A percentile compares a stretch with the other conserved stretches of the same genome.
phyloP scores from a whole-genome alignment of 2,888 invertebrate species.

The Drosophila acutilabella region DNA sequence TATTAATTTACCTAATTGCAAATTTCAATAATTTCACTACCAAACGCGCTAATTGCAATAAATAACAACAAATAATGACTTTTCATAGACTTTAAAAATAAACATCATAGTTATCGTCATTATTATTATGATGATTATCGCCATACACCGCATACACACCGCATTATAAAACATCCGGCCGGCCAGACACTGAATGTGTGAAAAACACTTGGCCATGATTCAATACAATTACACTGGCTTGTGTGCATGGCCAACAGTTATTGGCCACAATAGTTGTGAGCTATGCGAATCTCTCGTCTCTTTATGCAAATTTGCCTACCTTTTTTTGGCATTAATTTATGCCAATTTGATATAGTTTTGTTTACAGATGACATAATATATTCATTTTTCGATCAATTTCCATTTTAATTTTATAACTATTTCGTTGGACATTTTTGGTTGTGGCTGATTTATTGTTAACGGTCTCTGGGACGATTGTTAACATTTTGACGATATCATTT shows the following conservation, averaged over 20 bases:
- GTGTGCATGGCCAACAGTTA: conserved; percentile 4
- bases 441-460: conserved; percentile 19
- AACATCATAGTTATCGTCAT: conserved; percentile 23
- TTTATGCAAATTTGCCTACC: conserved; percentile 36
- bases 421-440: conserved; percentile 3
- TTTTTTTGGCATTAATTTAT: conserved; percentile 46
- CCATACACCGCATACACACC: background rate
- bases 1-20: conserved; percentile 64
- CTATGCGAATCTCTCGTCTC: conserved; percentile 30
- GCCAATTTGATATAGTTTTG: conserved; percentile 35
- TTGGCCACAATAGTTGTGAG: conserved; percentile 9
- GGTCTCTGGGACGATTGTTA: conserved; percentile 40
- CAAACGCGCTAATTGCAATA: conserved; percentile 39
- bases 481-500: conserved; percentile 55
- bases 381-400: conserved; percentile 16
- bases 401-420: conserved; percentile 22
- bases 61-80: conserved; percentile 48
- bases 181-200: conserved; percentile 53
- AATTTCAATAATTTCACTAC: conserved; percentile 72
- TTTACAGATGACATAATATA: conserved; percentile 58
- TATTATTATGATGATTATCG: conserved; percentile 34
- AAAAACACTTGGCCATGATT: conserved; percentile 60
- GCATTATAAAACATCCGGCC: conserved; percentile 56
- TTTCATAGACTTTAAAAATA: conserved; percentile 39
- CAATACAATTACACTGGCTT: conserved; percentile 39